Conservation (phyloP, 2,888 invertebrate genomes). For the Chromoteleia sp. region DNA sequence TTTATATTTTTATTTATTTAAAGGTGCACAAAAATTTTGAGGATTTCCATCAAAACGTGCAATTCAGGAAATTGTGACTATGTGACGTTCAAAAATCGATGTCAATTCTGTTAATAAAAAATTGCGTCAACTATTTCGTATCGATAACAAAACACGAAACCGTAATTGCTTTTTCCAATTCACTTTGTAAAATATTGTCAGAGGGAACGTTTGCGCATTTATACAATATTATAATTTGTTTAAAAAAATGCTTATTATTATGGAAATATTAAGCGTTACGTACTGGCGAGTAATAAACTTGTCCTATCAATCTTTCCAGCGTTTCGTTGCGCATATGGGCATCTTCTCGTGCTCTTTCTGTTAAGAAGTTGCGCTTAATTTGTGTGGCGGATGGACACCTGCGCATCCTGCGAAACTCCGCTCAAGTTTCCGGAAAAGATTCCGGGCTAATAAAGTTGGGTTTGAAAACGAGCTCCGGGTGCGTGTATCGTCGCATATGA, state of each 20-base stretch:
- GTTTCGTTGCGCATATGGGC: constrained; percentile 43
- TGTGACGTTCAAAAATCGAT: too few relatives aligned
- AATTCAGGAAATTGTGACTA: too few relatives aligned
- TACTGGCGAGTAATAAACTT: constrained; percentile 28
- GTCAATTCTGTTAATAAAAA: constrained; percentile 15
- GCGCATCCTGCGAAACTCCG: constrained; percentile 51
- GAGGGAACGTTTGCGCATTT: constrained; percentile 6
- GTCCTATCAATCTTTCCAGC: constrained; percentile 52
- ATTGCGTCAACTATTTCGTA: constrained; percentile 14
- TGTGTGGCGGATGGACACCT: constrained; percentile 60
- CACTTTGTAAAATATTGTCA: constrained; percentile 24
- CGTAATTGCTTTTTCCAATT: constrained; percentile 36
- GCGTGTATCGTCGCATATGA: constrained; percentile 28
- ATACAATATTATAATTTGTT: neutral
- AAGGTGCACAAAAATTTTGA: too few relatives aligned
- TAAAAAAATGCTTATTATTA: constrained; percentile 18
- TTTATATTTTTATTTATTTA: too few relatives aligned
- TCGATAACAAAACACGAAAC: constrained; percentile 6
- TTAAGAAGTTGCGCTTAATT: constrained; percentile 69
- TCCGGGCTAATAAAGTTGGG: constrained; percentile 61
- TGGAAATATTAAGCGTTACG: constrained; percentile 2
- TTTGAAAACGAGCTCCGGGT: constrained; percentile 24
- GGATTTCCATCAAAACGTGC: too few relatives aligned
- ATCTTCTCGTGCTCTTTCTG: constrained; percentile 36
- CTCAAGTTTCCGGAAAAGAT: constrained; percentile 60